Conservation (phyloP, 2,797 vertebrate genomes). For the Coregonus sp. region DNA sequence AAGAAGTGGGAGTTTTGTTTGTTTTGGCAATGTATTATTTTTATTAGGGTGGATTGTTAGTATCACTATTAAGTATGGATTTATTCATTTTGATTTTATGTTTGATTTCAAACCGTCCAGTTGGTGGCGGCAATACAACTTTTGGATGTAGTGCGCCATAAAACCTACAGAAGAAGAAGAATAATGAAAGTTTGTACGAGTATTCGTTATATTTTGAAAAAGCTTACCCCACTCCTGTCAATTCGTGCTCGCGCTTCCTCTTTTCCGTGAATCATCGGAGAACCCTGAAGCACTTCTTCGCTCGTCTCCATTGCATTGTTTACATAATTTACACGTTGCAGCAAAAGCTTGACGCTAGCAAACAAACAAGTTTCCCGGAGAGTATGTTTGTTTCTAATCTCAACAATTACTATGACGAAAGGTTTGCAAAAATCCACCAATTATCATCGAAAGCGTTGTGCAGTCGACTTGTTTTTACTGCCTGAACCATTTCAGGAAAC, state of each 20-base stretch:
- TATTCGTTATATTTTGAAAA: conserved; percentile 4
- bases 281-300: conserved; percentile 45
- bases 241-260: conserved; percentile 34
- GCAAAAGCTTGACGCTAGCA: background rate
- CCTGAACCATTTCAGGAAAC: background rate
- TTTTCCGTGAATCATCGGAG: conserved; percentile 49
- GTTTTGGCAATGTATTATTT: too few species aligned
- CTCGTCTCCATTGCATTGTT: conserved; percentile 36
- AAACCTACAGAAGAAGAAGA: too few species aligned
- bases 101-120: too few species aligned
- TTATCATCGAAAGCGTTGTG: too few species aligned
- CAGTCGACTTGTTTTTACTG: background rate
- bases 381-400: background rate
- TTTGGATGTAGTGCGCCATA: too few species aligned
- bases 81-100: too few species aligned
- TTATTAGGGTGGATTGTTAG: too few species aligned
- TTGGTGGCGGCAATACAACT: too few species aligned
- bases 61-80: too few species aligned
- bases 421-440: too few species aligned
- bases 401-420: background rate
- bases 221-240: conserved; percentile 24
- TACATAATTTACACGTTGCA: background rate
- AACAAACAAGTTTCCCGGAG: background rate
- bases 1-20: too few species aligned
- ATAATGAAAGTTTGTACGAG: background rate